Evolutionary conservation across 2,113 vertebrate genomes (phyloP).

Genomic region (Pygoscelis adeliae): DNA sequence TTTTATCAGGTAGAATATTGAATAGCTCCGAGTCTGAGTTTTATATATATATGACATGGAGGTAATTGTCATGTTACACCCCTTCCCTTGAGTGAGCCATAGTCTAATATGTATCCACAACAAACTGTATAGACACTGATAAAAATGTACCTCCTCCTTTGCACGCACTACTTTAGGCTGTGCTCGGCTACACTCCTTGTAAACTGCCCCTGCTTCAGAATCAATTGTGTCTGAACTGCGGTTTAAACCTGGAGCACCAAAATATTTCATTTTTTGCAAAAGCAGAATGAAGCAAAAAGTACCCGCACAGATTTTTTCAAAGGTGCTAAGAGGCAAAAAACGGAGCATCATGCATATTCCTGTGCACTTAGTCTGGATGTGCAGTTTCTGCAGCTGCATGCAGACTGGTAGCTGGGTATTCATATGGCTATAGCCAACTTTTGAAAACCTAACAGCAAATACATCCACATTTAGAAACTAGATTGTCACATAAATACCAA

Average conservation of each 20-base stretch:
- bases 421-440: neutral
- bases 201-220: neutral
- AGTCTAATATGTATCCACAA: neutral
- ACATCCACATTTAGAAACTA: neutral
- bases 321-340: neutral
- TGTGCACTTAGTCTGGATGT: neutral
- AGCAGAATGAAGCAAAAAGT: neutral
- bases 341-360: neutral
- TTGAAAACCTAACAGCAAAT: neutral
- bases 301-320: neutral
- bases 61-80: neutral
- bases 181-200: neutral
- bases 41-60: neutral
- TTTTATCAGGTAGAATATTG: neutral
- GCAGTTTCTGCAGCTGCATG: neutral
- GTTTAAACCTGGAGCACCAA: neutral
- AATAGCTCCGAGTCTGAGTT: neutral
- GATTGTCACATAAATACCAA: neutral
- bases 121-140: neutral
- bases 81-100: neutral
- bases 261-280: neutral
- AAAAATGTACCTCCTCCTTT: neutral
- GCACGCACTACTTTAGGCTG: neutral
- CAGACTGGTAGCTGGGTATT: neutral
- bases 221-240: neutral